A percentile compares a stretch with the other conserved stretches of the same genome.
These are phyloP conservation scores for Eira barbara DNA, from an alignment of 2,113 vertebrate species.

Conservation along the genomic window DNA sequence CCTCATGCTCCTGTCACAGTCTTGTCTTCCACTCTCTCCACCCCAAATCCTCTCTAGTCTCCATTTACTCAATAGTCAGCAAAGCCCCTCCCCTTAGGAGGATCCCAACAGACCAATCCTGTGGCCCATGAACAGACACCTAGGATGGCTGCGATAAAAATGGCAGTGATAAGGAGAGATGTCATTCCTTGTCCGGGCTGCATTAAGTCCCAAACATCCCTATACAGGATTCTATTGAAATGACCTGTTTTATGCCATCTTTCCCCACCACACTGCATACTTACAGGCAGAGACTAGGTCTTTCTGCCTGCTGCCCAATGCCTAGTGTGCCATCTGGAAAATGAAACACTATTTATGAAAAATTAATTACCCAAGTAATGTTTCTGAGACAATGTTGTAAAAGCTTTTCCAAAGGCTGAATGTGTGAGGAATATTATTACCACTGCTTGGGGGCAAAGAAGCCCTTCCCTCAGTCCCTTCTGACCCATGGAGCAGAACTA, in stretches of 20 bases:
- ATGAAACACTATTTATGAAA: not conserved
- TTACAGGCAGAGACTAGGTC: not conserved
- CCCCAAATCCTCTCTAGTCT: too few species aligned
- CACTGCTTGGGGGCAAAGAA: not conserved
- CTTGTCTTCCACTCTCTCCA: too few species aligned
- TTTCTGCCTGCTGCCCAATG: not conserved
- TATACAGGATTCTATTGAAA: not conserved
- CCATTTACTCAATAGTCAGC: too few species aligned
- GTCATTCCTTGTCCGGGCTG: not conserved
- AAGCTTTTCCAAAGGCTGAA: not conserved
- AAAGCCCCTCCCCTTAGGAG: too few species aligned
- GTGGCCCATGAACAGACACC: too few species aligned
- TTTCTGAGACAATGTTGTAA: not conserved
- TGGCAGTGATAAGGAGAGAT: not conserved
- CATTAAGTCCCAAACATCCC: not conserved
- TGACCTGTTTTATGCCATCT: not conserved
- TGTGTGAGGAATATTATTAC: not conserved
- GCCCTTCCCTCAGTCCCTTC: not conserved
- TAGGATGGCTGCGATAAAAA: too few species aligned
- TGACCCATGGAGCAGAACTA: not conserved
- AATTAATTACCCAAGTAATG: not conserved
- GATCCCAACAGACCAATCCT: too few species aligned
- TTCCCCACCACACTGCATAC: not conserved
- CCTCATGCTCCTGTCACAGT: too few species aligned
- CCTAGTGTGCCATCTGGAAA: not conserved